Base-by-base conservation (phyloP, 2,797 vertebrate genomes). In the Melanitta fusca region DNA sequence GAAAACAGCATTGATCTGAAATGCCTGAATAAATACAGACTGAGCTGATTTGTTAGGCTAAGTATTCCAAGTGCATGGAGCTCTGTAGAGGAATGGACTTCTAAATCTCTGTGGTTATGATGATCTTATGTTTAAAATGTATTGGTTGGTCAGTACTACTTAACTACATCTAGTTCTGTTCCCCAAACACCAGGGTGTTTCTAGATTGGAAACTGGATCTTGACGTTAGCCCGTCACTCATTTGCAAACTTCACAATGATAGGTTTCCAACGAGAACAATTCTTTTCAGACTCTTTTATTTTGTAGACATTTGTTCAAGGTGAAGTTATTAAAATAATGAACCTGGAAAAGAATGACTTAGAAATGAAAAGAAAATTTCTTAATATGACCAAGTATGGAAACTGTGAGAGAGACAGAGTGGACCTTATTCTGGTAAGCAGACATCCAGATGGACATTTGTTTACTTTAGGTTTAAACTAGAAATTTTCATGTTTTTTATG, bases 341-440 rank as follows among this genome's bases (percentile, higher is more conserved):
- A 96, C 84, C 72, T 97, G 92, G 95, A 95, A 94, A 94, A 71
- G 79, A 96, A 95, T 77, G 89, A 97, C 80, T 90, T 97, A 43
- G 82, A 93, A 94, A 93, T 72, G 51, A 97, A 91, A 90, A 91
- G 92, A 65, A 96, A 95, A 74, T 11, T 94, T 70, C 83, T 85
- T 58, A 95, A 70, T 43, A 91, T 95, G 95, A 91, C 91, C 51
- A 97, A 96, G 72, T 96, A 92, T 64, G 84, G 83, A 54, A 96
- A 88, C 74, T 73, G 65, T 83, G 94, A 94, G 82, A 96, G 94
- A 84, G 96, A 96, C 78, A 95, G 83, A 90, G 94, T 96, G 94
- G 96, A 95, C 81, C 62, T 91, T 28, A 91, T 97, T 38, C 94
- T 97, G 94, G 97, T 96, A 96, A 97, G 97, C 88, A 81, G 51